Evolutionary conservation across 2,113 vertebrate species (phyloP).

Genomic region (Xiphophorus maculatus): DNA sequence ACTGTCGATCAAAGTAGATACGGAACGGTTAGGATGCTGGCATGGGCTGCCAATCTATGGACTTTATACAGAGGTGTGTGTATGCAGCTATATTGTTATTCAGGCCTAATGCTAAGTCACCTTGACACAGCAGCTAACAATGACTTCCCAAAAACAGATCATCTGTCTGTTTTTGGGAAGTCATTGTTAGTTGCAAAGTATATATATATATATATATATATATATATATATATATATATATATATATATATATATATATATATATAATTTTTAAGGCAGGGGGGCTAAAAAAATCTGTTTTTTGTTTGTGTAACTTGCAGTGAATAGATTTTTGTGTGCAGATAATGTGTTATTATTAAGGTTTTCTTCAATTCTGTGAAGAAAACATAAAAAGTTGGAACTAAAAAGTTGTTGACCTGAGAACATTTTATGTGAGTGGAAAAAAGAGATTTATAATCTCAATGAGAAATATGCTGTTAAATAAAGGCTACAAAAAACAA

Average conservation of each 20-base stretch:
- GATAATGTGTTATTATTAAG: neutral
- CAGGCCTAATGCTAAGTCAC: slow-evolving; percentile 38
- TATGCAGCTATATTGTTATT: slow-evolving; percentile 30
- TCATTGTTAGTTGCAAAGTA: too few species aligned
- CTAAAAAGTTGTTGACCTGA: slow-evolving; percentile 35
- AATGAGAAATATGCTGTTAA: too few species aligned
- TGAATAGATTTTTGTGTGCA: neutral
- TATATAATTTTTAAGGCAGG: too few species aligned
- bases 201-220: too few species aligned
- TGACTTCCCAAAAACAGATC: neutral
- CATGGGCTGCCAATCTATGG: slow-evolving; percentile 12
- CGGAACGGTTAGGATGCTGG: slow-evolving; percentile 30
- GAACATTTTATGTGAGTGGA: slow-evolving; percentile 32
- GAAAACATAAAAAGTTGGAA: neutral
- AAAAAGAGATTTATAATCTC: neutral
- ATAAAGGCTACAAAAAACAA: too few species aligned
- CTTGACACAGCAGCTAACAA: slow-evolving; percentile 19
- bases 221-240: too few species aligned
- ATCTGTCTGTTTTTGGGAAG: too few species aligned
- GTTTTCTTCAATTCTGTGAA: slow-evolving; percentile 30
- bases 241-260: too few species aligned
- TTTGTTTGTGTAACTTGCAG: neutral
- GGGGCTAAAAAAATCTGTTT: neutral
- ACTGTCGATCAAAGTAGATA: slow-evolving; percentile 58
- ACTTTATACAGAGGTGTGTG: slow-evolving; percentile 2